phyloP scores from a whole-genome alignment of 2,888 invertebrate species.

The Chloroclysta siterata region DNA sequence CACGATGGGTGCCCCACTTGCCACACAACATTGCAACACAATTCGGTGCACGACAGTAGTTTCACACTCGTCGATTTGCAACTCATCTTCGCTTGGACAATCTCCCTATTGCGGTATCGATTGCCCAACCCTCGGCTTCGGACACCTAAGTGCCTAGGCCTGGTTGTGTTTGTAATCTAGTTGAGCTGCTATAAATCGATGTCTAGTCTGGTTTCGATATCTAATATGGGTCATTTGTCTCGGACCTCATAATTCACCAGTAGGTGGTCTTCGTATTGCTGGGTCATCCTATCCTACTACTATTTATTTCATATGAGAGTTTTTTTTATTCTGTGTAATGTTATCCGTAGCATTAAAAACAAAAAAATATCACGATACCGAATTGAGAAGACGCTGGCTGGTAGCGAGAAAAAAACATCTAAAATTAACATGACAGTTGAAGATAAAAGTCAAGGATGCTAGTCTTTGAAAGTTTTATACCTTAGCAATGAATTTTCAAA shows the following conservation, averaged over 20 bases:
- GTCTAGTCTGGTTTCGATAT: background rate
- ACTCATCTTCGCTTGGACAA: conserved; percentile 37
- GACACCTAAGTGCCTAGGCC: conserved; percentile 14
- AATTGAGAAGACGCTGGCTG: too few relatives aligned
- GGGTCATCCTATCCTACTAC: too few relatives aligned
- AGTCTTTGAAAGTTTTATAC: conserved; percentile 23
- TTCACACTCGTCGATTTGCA: conserved; percentile 33
- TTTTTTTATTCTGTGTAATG: background rate
- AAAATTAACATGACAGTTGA: background rate
- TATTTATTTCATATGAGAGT: background rate
- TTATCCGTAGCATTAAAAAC: too few relatives aligned
- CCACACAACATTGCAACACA: conserved; percentile 27
- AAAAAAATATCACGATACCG: too few relatives aligned
- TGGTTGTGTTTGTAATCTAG: conserved; percentile 4
- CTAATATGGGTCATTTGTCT: background rate
- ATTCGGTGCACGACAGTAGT: conserved; percentile 24
- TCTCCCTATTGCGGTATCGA: conserved; percentile 28
- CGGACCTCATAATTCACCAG: background rate
- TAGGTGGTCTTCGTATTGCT: background rate
- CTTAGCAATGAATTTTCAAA: conserved; percentile 24
- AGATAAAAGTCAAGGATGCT: conserved; percentile 8
- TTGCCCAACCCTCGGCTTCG: conserved; percentile 17
- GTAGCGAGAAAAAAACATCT: background rate
- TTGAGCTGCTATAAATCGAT: background rate
- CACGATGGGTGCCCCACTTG: conserved; percentile 14